A percentile compares a stretch with the other conserved stretches of the same genome.
phyloP scores from a whole-genome alignment of 2,113 vertebrate species.

The Proterorhinus semilunaris region DNA sequence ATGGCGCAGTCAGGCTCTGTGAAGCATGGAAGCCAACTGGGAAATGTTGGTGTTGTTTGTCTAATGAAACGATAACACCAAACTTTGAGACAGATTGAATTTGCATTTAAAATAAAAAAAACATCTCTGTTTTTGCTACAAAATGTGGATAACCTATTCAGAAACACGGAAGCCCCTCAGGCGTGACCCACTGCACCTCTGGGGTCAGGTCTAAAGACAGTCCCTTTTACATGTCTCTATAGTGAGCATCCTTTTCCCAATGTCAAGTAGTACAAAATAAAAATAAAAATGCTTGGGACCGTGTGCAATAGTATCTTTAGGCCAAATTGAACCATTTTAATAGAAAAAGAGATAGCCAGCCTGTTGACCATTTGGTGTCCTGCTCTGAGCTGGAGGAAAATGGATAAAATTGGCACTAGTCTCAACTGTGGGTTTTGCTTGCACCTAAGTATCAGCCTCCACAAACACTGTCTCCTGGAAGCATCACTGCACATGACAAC shows the following conservation, averaged over 20 bases:
- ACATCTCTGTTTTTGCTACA: background rate
- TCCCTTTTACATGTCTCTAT: background rate
- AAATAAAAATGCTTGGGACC: background rate
- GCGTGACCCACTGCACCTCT: background rate
- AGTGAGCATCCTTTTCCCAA: background rate
- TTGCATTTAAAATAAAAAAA: background rate
- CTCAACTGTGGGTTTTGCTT: background rate
- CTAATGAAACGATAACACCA: background rate
- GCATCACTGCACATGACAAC: background rate
- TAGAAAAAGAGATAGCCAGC: background rate
- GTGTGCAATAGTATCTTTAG: background rate
- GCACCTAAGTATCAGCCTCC: background rate
- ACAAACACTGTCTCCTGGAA: background rate
- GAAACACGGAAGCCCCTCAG: background rate
- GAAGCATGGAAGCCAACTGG: background rate
- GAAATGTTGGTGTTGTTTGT: background rate
- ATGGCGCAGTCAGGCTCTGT: background rate
- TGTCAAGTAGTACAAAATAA: background rate
- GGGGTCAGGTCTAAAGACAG: background rate
- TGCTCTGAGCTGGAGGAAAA: background rate
- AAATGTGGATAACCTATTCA: background rate
- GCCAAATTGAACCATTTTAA: background rate
- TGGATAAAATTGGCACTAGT: background rate
- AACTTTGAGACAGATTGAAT: background rate
- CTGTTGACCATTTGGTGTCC: constrained; percentile 2